Percentiles rank a stretch among this genome's conserved stretches.
These are phyloP conservation scores for Xylocopa sonorina DNA, from an alignment of 1,140 invertebrate genomes.

Conservation along the genomic window DNA sequence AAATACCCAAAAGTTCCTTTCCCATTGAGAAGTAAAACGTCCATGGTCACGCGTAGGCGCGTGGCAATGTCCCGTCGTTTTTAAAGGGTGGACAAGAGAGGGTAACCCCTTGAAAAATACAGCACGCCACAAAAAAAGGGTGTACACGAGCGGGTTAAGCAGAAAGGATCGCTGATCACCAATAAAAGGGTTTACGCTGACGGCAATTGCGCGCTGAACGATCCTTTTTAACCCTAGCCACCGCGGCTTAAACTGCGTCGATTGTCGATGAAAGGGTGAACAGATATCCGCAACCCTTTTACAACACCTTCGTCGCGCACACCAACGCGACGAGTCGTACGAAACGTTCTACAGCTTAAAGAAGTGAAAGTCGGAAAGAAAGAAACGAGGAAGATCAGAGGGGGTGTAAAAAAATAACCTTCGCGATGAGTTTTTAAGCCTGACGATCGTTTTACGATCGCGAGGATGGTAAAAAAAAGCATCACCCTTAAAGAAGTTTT, in stretches of 20 bases:
- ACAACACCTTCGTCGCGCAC: conserved; percentile 24
- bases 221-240: conserved; percentile 76
- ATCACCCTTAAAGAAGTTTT: conserved; percentile 47
- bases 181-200: conserved; percentile 76
- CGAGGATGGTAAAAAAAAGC: conserved; percentile 43
- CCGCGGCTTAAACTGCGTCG: conserved; percentile 61
- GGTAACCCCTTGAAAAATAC: conserved; percentile 75
- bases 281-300: conserved; percentile 74
- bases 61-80: conserved; percentile 66
- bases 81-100: conserved; percentile 45
- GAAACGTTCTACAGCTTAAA: conserved; percentile 8
- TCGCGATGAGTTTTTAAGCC: conserved; percentile 55
- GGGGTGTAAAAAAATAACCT: conserved; percentile 65
- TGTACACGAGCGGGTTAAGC: conserved; percentile 75
- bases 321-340: not conserved
- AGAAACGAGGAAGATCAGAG: conserved; percentile 4
- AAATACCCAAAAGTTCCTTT: not conserved
- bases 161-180: conserved; percentile 77
- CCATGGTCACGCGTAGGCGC: conserved; percentile 68
- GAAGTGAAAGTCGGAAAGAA: conserved; percentile 39
- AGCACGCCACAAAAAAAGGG: conserved; percentile 70
- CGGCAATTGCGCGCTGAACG: conserved; percentile 65
- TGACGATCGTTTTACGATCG: conserved; percentile 67
- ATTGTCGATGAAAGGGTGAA: conserved; percentile 69
- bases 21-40: not conserved